Evolutionary conservation across 2,113 vertebrate genomes (phyloP).

Genomic region (Melospiza melodia): DNA sequence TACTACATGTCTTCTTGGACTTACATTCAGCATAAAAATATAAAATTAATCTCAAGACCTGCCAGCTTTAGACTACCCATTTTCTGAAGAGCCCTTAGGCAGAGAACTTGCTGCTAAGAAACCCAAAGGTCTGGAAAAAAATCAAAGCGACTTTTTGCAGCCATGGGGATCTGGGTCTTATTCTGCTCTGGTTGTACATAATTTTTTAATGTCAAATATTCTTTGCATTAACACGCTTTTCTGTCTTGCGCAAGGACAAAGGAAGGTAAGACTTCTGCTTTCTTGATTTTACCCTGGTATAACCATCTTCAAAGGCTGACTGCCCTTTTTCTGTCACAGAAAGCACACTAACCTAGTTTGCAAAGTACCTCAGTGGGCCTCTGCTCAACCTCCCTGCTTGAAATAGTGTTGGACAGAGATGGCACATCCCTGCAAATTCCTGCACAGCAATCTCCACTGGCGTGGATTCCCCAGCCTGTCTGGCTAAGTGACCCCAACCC

Average conservation of each 20-base stretch:
- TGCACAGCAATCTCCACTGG: background rate
- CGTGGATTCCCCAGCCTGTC: background rate
- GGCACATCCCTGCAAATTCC: background rate
- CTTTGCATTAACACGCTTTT: constrained; percentile 54
- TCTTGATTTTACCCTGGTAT: constrained; percentile 38
- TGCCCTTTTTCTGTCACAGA: constrained; percentile 3
- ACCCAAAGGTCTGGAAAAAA: constrained; percentile 41
- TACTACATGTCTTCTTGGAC: background rate
- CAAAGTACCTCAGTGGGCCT: background rate
- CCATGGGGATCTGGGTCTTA: constrained; percentile 42
- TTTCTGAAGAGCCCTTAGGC: constrained; percentile 49
- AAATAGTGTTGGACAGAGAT: background rate
- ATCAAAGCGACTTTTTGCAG: constrained; percentile 51
- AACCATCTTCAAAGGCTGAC: background rate
- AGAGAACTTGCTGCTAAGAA: constrained; percentile 50
- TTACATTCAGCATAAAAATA: background rate
- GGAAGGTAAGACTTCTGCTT: constrained; percentile 25
- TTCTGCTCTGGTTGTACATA: constrained; percentile 39
- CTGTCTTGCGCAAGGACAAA: constrained; percentile 5
- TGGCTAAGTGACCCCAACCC: background rate
- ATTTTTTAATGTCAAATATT: constrained; percentile 65
- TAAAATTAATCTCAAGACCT: constrained; percentile 17
- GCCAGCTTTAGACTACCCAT: constrained; percentile 9
- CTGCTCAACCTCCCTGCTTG: background rate
- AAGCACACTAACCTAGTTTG: constrained; percentile 45